Evolutionary conservation across 2,888 invertebrate species (phyloP), one percentile per base, ranked within the genome.

Genomic region (Hololepta plana): DNA sequence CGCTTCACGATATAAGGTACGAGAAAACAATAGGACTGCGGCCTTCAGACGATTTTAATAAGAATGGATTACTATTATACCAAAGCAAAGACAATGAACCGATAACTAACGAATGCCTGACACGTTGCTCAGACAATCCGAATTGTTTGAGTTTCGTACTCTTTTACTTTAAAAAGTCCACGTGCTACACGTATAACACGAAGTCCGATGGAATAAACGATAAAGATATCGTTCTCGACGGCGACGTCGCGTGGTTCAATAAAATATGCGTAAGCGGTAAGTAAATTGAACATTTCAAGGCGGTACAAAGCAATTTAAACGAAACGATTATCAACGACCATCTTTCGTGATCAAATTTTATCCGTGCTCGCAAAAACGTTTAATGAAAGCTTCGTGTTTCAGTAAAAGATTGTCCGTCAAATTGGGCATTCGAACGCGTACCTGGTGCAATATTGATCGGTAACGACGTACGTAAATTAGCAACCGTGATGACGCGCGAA

Each of bases 341-440:
- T 25, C 28, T n/a, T n/a, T n/a, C n/a, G n/a, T n/a, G n/a, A 29
- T 31, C 28, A 20, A 11, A 3, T 15, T 12, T 15, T 20, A 16
- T 31, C n/a, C 3, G 3, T n/a, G 4, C 12, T 11, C 10, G 10
- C 13, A 2, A n/a, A n/a, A n/a, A n/a, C n/a, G n/a, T n/a, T n/a
- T n/a, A n/a, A n/a, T n/a, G n/a, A n/a, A n/a, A n/a, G n/a, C n/a
- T n/a, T n/a, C n/a, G n/a, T n/a, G n/a, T 31, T 28, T 8, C 15
- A 30, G 31, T 29, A 15, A 12, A 20, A 12, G 24, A 25, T 10
- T 48, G 59, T 24, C 50, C 55, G 5, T 68, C 70, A 30, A 63
- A 71, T 40, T 87, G 85, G 85, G 62, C 70, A 14, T 57, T 81
- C 26, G 82, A 84, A 43, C 64, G 69, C 39, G 72, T 74, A 26